Evolutionary conservation across 2,113 vertebrate genomes (phyloP), one percentile per base, ranked within the genome.

Genomic region (Polypterus senegalus): DNA sequence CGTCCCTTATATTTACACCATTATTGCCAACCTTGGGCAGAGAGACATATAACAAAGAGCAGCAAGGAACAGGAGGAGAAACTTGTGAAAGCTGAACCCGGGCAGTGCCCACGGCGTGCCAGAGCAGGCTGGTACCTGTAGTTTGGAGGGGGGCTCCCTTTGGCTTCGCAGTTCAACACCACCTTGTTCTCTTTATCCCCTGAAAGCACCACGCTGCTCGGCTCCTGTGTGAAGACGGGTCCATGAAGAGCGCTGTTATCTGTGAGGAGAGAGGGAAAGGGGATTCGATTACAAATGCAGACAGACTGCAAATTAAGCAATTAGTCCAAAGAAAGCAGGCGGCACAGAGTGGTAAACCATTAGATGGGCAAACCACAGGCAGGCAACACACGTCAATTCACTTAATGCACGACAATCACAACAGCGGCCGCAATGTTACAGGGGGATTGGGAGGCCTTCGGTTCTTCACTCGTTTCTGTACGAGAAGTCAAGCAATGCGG

Each of bases 181-280:
- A 94, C 90, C 74, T 92, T 89, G 79, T 77, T 92, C 80, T 94
- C 92, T 74, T 91, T 79, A 74, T 92, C 91, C 80, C 94, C 68
- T 5, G 96, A 91, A 73, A 97, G 97, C 76, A 94, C 89, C 0
- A 92, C 46, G 67, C 85, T 90, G 74, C 84, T 86, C 4, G 96
- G 96, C 73, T 98, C 93, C 78, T 94, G 95, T 48, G 86, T 84
- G 70, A 98, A 97, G 55, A 85, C 70, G 0, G 91, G 96, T 62
- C 90, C 91, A 6, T 91, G 92, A 73, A 88, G 85, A 8, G 76
- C 71, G 57, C 70, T 74, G 71, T 89, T 87, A 61, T 84, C 92
- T 97, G 85, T 0, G 67, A 60, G 74, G 71, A 57, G 62, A 67
- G 75, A 62, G 60, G 72, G 61, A 72, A 65, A 63, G 10, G 57